Evolutionary conservation across 1,140 invertebrate species (phyloP), one percentile per base, ranked within the genome.

Genomic region (Aphaenogaster rudis): DNA sequence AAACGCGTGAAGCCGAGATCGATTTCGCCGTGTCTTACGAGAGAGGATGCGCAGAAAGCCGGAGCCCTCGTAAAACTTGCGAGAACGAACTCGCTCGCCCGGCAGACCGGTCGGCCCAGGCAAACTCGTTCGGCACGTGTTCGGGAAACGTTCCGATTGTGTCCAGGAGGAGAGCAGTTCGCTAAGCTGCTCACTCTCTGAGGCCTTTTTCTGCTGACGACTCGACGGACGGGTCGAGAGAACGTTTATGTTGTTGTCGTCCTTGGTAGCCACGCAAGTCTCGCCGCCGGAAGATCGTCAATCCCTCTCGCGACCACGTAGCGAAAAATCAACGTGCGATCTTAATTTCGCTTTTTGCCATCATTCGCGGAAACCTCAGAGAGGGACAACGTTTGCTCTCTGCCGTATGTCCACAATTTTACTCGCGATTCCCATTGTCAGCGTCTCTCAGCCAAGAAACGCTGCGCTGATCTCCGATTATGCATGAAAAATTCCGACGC

Each of bases 241-340:
- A 81, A 54, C 89, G 87, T 93, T 92, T 92, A 93, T 93, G 88
- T 89, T 91, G 89, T 90, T 78, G 90, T 91, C 87, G 92, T 91
- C 92, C 92, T 93, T 93, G 92, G 86, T 85, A 84, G 79, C 81
- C 71, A 86, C 82, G 89, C 80, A 77, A 61, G 28, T 36, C 69
- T 7, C 61, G 76, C 86, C 64, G 80, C 50, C 89, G 88, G 81
- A 88, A 90, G 86, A 91, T 86, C 54, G 61, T 63, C 78, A 64
- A 90, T 88, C 88, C 86, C 86, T 54, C n/a, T 36, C 59, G 36
- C 42, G 59, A 54, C 11, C 84, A 61, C 39, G 2, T 42, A 71
- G 28, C 48, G 82, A 90, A 90, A 90, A 89, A 90, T 90, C 42
- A 57, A 13, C 57, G 57, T 57, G 71, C 88, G 77, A 90, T 90